A percentile compares a stretch with the other conserved stretches of the same genome.
These are phyloP conservation scores for Augiades crinisus DNA, from an alignment of 2,888 invertebrate genomes.

Conservation along the genomic window DNA sequence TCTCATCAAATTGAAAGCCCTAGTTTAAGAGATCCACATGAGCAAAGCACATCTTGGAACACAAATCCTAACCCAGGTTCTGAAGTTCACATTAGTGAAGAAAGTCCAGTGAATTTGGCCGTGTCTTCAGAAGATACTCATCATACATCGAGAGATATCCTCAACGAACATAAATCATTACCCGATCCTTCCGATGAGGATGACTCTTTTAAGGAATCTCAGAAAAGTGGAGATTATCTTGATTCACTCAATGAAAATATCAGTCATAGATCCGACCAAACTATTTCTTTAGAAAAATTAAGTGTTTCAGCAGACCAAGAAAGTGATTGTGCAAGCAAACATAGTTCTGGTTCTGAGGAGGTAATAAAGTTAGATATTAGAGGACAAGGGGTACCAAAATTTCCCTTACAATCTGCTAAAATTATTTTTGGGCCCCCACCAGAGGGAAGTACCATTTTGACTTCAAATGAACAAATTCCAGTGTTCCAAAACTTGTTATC, in stretches of 20 bases:
- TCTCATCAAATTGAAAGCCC: slow-evolving; percentile 49
- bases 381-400: slow-evolving; percentile 64
- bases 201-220: slow-evolving; percentile 46
- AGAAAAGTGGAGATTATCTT: slow-evolving; percentile 54
- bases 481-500: slow-evolving; percentile 63
- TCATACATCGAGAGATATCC: slow-evolving; percentile 53
- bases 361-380: slow-evolving; percentile 75
- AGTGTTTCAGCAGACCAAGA: slow-evolving; percentile 39
- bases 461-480: slow-evolving; percentile 51
- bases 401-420: slow-evolving; percentile 56
- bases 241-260: slow-evolving; percentile 66
- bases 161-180: slow-evolving; percentile 39
- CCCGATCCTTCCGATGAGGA: slow-evolving; percentile 34
- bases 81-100: slow-evolving; percentile 65
- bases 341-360: slow-evolving; percentile 68
- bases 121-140: slow-evolving; percentile 61
- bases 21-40: slow-evolving; percentile 51
- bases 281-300: slow-evolving; percentile 37
- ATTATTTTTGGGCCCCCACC: slow-evolving; percentile 74
- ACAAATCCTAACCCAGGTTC: slow-evolving; percentile 52
- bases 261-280: slow-evolving; percentile 40
- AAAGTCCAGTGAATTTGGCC: slow-evolving; percentile 65
- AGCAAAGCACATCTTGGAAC: slow-evolving; percentile 60
- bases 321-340: slow-evolving; percentile 43
- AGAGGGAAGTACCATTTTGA: slow-evolving; percentile 56